phyloP scores from a whole-genome alignment of 1,140 invertebrate species.

The Danaus plexippus region DNA sequence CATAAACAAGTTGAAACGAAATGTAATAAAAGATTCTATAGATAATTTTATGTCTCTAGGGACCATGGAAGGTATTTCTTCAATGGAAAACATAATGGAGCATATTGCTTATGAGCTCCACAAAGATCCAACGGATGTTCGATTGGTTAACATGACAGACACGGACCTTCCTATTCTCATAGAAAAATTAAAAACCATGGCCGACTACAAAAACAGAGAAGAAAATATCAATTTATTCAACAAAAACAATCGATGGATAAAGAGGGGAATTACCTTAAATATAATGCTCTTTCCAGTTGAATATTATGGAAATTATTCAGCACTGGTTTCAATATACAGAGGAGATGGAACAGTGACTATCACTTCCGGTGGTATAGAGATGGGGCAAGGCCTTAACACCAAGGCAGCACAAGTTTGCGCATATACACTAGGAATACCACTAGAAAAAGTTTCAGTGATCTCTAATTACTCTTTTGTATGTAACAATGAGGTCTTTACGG shows the following conservation, averaged over 20 bases:
- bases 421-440: slow-evolving; percentile 79
- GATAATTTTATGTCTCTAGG: slow-evolving; percentile 29
- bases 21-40: slow-evolving; percentile 3
- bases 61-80: slow-evolving; percentile 76
- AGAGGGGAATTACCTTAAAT: slow-evolving; percentile 77
- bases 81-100: slow-evolving; percentile 87
- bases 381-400: slow-evolving; percentile 86
- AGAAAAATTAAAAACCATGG: slow-evolving; percentile 36
- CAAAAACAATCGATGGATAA: slow-evolving; percentile 81
- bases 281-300: slow-evolving; percentile 77
- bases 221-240: slow-evolving; percentile 76
- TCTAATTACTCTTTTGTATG: slow-evolving; percentile 76
- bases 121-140: slow-evolving; percentile 80
- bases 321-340: slow-evolving; percentile 80
- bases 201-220: slow-evolving; percentile 74
- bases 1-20: too few species aligned
- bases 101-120: slow-evolving; percentile 79
- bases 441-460: slow-evolving; percentile 79
- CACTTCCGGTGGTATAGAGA: slow-evolving; percentile 85
- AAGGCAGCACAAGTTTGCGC: slow-evolving; percentile 81
- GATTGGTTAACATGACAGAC: slow-evolving; percentile 75
- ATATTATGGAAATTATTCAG: slow-evolving; percentile 74
- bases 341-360: slow-evolving; percentile 84
- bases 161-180: slow-evolving; percentile 55
- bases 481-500: slow-evolving; percentile 78